phyloP scores from a whole-genome alignment of 35 echinoderm and acorn worm species.

The Apostichopus californicus region DNA sequence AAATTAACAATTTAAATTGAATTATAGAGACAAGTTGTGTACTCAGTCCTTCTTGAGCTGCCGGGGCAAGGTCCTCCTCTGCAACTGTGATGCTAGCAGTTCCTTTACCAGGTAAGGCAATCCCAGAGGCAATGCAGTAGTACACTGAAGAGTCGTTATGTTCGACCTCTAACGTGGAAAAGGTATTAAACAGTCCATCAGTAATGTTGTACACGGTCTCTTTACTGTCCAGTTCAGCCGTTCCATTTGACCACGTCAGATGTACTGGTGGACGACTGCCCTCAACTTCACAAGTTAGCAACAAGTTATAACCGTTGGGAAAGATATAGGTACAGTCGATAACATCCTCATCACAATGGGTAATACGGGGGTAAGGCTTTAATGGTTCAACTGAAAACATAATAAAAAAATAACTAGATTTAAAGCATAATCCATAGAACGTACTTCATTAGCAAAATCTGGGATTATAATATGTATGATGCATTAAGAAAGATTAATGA shows the following conservation, averaged over 20 bases:
- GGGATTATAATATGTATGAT: too few relatives aligned
- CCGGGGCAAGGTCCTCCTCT: neutral
- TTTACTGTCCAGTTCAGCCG: neutral
- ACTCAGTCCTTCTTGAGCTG: neutral
- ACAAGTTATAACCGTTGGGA: neutral
- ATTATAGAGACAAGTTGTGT: neutral
- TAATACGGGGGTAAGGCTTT: neutral
- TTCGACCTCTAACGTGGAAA: slow-evolving; percentile 10
- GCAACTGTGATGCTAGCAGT: neutral
- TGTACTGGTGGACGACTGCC: slow-evolving; percentile 23
- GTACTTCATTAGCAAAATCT: too few relatives aligned
- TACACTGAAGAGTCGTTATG: neutral
- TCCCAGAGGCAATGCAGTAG: neutral
- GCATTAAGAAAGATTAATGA: too few relatives aligned
- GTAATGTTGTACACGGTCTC: slow-evolving; percentile 15
- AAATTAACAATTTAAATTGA: neutral
- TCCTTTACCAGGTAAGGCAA: neutral
- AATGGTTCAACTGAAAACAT: neutral
- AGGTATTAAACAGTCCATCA: neutral
- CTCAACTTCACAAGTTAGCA: neutral
- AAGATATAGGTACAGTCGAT: neutral
- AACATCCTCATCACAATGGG: neutral
- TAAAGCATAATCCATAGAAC: too few relatives aligned
- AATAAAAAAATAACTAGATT: too few relatives aligned
- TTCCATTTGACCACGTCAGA: neutral